Evolutionary conservation across 2,888 invertebrate genomes (phyloP).

Genomic region (Ophion obscuratus): DNA sequence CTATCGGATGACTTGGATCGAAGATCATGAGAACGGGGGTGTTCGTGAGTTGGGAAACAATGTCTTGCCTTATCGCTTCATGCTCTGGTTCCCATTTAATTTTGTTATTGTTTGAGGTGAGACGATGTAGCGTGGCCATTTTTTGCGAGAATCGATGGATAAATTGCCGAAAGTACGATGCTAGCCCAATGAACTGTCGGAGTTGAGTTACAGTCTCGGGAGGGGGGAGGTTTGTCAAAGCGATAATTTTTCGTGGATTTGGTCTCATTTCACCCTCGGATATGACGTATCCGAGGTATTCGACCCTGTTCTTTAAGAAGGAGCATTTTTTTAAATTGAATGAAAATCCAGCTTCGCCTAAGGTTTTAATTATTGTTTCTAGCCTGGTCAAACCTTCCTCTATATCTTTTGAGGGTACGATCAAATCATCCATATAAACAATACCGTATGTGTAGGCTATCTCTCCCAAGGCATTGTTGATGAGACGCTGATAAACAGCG

Average conservation of each 20-base stretch:
- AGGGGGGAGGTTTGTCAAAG: slow-evolving; percentile 41
- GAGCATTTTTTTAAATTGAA: slow-evolving; percentile 65
- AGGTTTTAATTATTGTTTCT: slow-evolving; percentile 54
- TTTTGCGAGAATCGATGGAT: slow-evolving; percentile 57
- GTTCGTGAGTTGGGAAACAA: slow-evolving; percentile 50
- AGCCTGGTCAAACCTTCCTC: slow-evolving; percentile 63
- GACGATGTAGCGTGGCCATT: slow-evolving; percentile 38
- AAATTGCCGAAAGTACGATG: slow-evolving; percentile 69
- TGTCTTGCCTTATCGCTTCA: slow-evolving; percentile 52
- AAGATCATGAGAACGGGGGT: slow-evolving; percentile 58
- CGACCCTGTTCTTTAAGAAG: slow-evolving; percentile 57
- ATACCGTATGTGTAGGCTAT: not conserved
- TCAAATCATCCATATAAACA: slow-evolving; percentile 15
- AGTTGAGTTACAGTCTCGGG: slow-evolving; percentile 65
- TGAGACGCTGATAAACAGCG: no score
- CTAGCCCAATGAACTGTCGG: slow-evolving; percentile 68
- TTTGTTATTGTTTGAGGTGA: slow-evolving; percentile 58
- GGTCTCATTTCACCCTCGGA: slow-evolving; percentile 44
- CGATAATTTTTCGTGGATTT: slow-evolving; percentile 56
- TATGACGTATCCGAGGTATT: slow-evolving; percentile 62
- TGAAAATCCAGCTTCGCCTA: slow-evolving; percentile 62
- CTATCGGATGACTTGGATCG: slow-evolving; percentile 43
- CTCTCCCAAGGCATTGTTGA: not conserved
- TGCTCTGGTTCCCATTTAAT: slow-evolving; percentile 43
- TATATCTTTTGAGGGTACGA: not conserved